phyloP scores from a whole-genome alignment of 2,797 vertebrate genomes.

The Lepilemur septentrionalis region DNA sequence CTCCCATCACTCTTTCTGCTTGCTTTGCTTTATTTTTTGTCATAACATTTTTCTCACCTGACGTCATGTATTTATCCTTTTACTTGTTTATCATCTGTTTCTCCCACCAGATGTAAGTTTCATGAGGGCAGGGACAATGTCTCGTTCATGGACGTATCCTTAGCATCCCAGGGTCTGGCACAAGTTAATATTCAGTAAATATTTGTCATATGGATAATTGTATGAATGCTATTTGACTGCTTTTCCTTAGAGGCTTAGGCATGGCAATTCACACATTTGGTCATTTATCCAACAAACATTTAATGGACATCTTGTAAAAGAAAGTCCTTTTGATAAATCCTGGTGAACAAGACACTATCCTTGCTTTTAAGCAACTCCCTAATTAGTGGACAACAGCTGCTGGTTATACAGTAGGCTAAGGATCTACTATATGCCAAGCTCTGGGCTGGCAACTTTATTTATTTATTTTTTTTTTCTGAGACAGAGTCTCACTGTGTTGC shows the following conservation, averaged over 20 bases:
- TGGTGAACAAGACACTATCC: neutral
- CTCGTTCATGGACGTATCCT: neutral
- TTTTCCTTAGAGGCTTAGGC: neutral
- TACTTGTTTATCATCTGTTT: neutral
- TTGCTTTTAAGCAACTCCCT: neutral
- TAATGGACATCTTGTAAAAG: neutral
- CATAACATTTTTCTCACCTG: neutral
- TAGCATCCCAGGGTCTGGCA: neutral
- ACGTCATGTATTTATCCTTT: neutral
- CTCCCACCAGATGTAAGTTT: neutral
- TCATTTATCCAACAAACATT: neutral
- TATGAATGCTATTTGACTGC: neutral
- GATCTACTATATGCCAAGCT: neutral
- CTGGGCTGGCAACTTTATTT: neutral
- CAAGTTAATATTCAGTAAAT: neutral
- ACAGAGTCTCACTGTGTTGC: no score
- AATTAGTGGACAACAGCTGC: neutral
- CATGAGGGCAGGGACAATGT: neutral
- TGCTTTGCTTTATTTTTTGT: slow-evolving; percentile 29
- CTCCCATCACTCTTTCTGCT: neutral
- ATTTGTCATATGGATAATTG: neutral
- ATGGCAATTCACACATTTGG: neutral
- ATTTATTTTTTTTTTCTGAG: no score
- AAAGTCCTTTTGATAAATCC: neutral
- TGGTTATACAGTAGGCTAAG: neutral